Conservation (phyloP, 2,888 invertebrate genomes). For the Eristalis intricaria region DNA sequence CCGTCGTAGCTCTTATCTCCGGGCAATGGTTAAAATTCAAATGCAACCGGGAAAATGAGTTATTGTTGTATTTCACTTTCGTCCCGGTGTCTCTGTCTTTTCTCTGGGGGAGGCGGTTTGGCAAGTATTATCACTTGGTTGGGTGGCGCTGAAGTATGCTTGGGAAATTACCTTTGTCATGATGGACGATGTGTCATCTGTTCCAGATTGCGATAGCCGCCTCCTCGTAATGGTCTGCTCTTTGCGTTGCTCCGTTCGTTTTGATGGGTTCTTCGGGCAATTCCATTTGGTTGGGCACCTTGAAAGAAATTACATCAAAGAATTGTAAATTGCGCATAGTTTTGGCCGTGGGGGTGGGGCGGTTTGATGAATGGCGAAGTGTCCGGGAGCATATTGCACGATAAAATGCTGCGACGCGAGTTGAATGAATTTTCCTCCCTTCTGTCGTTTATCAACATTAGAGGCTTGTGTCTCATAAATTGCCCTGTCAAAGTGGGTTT, state of each 20-base stretch:
- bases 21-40: slow-evolving; percentile 64
- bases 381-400: not conserved
- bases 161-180: slow-evolving; percentile 64
- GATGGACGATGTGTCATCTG: slow-evolving; percentile 64
- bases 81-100: not conserved
- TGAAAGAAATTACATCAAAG: slow-evolving; percentile 13
- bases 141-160: slow-evolving; percentile 40
- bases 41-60: slow-evolving; percentile 68
- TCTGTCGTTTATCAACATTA: not conserved
- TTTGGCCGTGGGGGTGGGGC: not conserved
- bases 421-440: not conserved
- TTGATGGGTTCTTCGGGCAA: not conserved
- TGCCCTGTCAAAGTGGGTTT: not conserved
- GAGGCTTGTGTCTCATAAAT: not conserved
- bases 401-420: not conserved
- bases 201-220: slow-evolving; percentile 49
- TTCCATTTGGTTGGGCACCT: slow-evolving; percentile 33
- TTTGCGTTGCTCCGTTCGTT: slow-evolving; percentile 4
- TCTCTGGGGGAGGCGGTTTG: not conserved
- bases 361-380: not conserved
- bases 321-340: slow-evolving; percentile 7
- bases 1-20: slow-evolving; percentile 49
- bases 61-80: slow-evolving; percentile 61
- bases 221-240: slow-evolving; percentile 31
- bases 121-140: slow-evolving; percentile 43